These are phyloP conservation scores for Canis aureus DNA, from an alignment of 2,113 vertebrate genomes.

Conservation along the genomic window DNA sequence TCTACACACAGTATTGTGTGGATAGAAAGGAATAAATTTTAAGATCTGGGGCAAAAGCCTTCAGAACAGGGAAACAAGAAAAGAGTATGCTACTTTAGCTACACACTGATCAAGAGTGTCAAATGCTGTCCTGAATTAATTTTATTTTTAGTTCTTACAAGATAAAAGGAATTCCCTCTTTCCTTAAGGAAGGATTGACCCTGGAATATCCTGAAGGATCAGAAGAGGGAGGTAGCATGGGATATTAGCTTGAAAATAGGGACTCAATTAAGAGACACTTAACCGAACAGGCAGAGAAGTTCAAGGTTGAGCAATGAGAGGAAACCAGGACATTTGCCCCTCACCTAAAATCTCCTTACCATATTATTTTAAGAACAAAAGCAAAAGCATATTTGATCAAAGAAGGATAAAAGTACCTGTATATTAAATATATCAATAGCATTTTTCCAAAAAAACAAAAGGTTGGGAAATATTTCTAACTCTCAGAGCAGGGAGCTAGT, in stretches of 20 bases:
- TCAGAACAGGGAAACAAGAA: neutral
- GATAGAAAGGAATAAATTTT: neutral
- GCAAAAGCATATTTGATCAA: neutral
- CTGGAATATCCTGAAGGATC: neutral
- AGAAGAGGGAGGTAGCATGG: neutral
- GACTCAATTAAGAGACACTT: neutral
- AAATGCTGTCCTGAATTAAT: neutral
- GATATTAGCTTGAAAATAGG: neutral
- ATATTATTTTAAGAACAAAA: neutral
- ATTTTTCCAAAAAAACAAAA: neutral
- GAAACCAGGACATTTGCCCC: neutral
- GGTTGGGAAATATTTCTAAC: neutral
- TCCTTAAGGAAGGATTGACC: neutral
- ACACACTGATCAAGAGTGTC: neutral
- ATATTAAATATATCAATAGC: neutral
- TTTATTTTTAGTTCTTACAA: neutral
- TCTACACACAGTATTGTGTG: neutral
- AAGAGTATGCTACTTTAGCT: neutral
- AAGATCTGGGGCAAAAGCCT: neutral
- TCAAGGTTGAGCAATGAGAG: neutral
- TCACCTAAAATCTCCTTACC: neutral
- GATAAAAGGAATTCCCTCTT: neutral
- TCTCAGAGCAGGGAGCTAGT: neutral
- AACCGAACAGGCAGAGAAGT: neutral
- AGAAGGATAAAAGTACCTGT: neutral